These are phyloP conservation scores for Leucophenga montana DNA, from an alignment of 2,888 invertebrate species.

Conservation along the genomic window DNA sequence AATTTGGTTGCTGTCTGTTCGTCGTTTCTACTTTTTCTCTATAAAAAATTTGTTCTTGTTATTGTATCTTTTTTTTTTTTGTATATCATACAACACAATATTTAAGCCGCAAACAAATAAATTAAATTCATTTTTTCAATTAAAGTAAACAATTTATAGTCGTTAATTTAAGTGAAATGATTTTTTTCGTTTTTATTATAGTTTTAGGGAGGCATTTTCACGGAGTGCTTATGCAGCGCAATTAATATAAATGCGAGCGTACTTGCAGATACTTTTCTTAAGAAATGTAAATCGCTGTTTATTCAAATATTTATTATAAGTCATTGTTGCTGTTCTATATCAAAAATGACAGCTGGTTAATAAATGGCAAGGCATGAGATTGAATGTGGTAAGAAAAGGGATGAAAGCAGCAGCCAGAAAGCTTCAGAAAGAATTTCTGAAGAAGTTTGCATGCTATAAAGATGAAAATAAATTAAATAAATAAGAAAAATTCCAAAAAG, in stretches of 20 bases:
- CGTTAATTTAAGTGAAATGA: background rate
- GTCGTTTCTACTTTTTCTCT: too few species aligned
- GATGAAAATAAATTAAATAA: slow-evolving; percentile 12
- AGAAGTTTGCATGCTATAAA: background rate
- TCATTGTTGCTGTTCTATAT: slow-evolving; percentile 5
- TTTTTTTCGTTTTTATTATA: background rate
- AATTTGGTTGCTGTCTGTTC: too few species aligned
- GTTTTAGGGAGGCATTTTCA: too few species aligned
- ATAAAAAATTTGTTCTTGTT: too few species aligned
- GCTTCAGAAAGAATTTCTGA: slow-evolving; percentile 2
- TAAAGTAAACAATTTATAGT: too few species aligned
- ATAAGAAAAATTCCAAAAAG: background rate
- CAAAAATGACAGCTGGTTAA: background rate
- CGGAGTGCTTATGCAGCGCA: slow-evolving; percentile 69
- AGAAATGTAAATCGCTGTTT: too few species aligned
- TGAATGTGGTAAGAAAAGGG: too few species aligned
- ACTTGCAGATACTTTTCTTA: too few species aligned
- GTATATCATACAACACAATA: too few species aligned
- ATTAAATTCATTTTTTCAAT: background rate
- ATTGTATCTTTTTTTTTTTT: too few species aligned
- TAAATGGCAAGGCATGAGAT: background rate
- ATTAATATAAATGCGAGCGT: slow-evolving; percentile 52
- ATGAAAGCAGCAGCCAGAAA: too few species aligned
- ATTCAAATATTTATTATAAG: slow-evolving; percentile 9
- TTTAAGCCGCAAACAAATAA: too few species aligned